These are phyloP conservation scores for Myotis yumanensis DNA, from an alignment of 2,113 vertebrate genomes.

Conservation along the genomic window DNA sequence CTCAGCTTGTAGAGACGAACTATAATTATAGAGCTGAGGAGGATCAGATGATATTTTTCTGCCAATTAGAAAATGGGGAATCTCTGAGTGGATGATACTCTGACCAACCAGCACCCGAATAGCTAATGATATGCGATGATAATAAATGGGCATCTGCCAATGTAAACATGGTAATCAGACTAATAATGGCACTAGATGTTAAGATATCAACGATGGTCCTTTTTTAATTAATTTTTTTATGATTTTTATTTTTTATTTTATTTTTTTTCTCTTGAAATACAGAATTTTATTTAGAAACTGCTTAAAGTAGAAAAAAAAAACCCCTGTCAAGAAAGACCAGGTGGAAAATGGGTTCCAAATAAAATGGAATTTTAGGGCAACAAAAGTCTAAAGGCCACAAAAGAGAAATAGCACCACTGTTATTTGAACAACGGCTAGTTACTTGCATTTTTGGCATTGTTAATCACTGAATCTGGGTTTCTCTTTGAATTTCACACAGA, in stretches of 20 bases:
- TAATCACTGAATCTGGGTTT: too few relatives aligned
- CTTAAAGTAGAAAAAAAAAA: conserved; percentile 87
- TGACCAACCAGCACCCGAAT: neutral
- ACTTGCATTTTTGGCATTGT: too few relatives aligned
- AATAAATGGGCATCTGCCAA: neutral
- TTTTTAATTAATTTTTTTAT: too few relatives aligned
- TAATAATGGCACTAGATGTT: neutral
- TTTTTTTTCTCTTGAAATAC: conserved; percentile 85
- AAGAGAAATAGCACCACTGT: conserved; percentile 89
- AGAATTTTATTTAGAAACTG: conserved; percentile 58
- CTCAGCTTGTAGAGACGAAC: neutral
- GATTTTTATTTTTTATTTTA: too few relatives aligned
- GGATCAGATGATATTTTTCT: neutral
- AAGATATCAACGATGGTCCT: neutral
- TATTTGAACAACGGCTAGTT: neutral
- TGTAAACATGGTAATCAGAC: neutral
- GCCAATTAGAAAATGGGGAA: neutral
- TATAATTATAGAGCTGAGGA: neutral
- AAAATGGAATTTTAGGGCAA: conserved; percentile 86
- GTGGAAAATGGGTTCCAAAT: conserved; percentile 83
- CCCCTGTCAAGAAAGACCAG: conserved; percentile 87
- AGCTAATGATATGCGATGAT: neutral
- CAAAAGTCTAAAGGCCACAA: conserved; percentile 88
- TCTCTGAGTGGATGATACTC: too few relatives aligned
- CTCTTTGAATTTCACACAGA: too few relatives aligned